Evolutionary conservation across 2,113 vertebrate genomes (phyloP).

Genomic region (Pseudorhombus dupliciocellatus): DNA sequence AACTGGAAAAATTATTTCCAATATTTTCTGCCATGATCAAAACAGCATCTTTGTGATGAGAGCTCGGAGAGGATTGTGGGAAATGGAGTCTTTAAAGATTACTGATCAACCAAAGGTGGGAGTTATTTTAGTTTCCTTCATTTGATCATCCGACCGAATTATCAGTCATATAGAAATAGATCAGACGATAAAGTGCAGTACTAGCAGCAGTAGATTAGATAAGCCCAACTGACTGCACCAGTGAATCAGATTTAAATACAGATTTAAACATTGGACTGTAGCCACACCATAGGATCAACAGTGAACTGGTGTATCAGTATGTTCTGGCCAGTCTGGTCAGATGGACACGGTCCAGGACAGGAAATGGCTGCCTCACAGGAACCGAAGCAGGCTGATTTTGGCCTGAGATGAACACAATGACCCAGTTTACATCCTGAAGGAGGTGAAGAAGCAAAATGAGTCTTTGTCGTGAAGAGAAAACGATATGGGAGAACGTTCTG

Average conservation of each 20-base stretch:
- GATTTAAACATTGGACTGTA: slow-evolving; percentile 8
- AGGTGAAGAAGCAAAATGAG: background rate
- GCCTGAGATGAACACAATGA: slow-evolving; percentile 13
- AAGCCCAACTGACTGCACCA: background rate
- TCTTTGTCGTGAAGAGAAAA: background rate
- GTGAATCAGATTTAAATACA: background rate
- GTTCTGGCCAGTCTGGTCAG: slow-evolving; percentile 30
- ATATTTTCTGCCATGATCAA: background rate
- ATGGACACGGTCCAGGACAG: slow-evolving; percentile 29
- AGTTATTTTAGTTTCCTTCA: background rate
- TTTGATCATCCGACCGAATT: background rate
- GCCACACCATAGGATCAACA: slow-evolving; percentile 14
- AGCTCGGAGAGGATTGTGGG: background rate
- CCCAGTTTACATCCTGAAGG: slow-evolving; percentile 8
- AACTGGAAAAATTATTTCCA: background rate
- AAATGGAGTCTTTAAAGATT: background rate
- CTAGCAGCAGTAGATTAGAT: background rate
- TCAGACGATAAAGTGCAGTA: background rate
- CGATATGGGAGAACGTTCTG: no score
- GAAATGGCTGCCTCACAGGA: slow-evolving; percentile 1
- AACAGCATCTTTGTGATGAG: background rate
- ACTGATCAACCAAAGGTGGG: no score
- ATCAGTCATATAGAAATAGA: background rate
- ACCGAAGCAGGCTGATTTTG: background rate
- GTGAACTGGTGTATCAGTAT: slow-evolving; percentile 26